A percentile compares a stretch with the other conserved stretches of the same genome.
phyloP scores from a whole-genome alignment of 2,113 vertebrate species.

The Loxodonta africana region DNA sequence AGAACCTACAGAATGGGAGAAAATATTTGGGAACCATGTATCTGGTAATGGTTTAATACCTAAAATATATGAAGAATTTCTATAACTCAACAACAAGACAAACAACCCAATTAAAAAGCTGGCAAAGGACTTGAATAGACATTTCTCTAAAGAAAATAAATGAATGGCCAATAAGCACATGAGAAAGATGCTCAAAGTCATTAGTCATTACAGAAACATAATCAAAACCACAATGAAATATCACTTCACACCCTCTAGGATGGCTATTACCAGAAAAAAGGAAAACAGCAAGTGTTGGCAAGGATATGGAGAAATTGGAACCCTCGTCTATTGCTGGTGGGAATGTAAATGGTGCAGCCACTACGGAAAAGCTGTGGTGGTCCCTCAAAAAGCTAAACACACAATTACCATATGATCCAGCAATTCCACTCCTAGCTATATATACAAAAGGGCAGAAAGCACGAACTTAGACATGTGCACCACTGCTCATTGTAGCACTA shows the following conservation, averaged over 20 bases:
- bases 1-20: no score
- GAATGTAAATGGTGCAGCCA: background rate
- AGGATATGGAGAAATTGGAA: background rate
- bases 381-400: background rate
- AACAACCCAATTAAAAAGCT: no score
- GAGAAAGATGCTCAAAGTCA: background rate
- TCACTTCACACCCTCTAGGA: background rate
- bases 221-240: background rate
- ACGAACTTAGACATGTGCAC: background rate
- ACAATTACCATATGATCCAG: background rate
- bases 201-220: background rate
- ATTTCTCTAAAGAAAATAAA: background rate
- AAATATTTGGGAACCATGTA: no score
- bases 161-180: background rate
- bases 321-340: background rate
- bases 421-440: background rate
- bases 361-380: background rate
- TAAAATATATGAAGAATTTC: no score
- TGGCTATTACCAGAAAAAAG: background rate
- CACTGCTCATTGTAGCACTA: background rate
- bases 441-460: no score
- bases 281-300: background rate
- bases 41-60: no score
- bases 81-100: no score
- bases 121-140: background rate